These are phyloP conservation scores for Charadrius vociferus DNA, from an alignment of 2,113 vertebrate genomes.

Conservation along the genomic window DNA sequence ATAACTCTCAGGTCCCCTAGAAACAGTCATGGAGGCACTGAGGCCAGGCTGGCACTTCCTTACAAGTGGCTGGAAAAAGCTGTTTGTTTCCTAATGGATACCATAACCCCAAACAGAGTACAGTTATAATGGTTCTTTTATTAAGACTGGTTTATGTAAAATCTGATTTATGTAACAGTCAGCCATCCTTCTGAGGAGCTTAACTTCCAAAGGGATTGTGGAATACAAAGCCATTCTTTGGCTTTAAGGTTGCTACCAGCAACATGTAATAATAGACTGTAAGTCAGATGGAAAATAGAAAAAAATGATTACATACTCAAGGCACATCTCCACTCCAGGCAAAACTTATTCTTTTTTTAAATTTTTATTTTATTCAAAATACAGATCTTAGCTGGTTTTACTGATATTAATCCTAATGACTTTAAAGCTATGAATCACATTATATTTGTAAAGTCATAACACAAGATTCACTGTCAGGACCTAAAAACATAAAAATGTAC, in stretches of 20 bases:
- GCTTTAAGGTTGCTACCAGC: slow-evolving; percentile 54
- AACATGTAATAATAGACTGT: slow-evolving; percentile 33
- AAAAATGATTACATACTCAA: neutral
- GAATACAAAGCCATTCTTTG: slow-evolving; percentile 35
- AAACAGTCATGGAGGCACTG: neutral
- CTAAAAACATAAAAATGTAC: neutral
- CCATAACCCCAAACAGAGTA: neutral
- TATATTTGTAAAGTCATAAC: neutral
- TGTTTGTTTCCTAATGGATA: neutral
- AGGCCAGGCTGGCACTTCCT: neutral
- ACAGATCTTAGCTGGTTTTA: neutral
- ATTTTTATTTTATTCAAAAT: neutral
- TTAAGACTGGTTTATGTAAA: slow-evolving; percentile 30
- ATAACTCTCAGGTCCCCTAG: neutral
- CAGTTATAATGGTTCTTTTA: neutral
- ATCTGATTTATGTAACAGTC: slow-evolving; percentile 14
- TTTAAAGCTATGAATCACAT: neutral
- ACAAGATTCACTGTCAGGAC: neutral
- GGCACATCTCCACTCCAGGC: neutral
- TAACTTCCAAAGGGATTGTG: slow-evolving; percentile 9
- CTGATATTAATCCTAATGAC: neutral
- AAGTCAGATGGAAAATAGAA: neutral
- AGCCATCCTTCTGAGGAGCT: neutral
- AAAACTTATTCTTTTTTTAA: neutral
- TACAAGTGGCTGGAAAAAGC: neutral